Evolutionary conservation across 2,797 vertebrate genomes (phyloP), one percentile per base, ranked within the genome.

Genomic region (Dicrostonyx torquatus): DNA sequence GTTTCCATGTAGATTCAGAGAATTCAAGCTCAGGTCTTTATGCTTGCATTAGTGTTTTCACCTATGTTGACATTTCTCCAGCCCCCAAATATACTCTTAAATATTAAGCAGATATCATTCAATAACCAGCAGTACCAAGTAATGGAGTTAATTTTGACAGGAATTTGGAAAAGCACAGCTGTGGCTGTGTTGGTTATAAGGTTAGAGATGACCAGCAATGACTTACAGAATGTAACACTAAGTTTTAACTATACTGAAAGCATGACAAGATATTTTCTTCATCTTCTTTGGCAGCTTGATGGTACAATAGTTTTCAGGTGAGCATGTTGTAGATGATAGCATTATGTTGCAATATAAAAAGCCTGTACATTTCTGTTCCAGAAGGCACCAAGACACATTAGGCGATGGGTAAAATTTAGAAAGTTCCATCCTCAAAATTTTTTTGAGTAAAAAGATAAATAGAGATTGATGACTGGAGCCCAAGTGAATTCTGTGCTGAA

Each of bases 151-250:
- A 26, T 93, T 96, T 96, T 95, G 95, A 96, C 26, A 91, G 72
- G 68, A 92, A 88, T 72, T 94, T 62, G 95, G 96, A 97, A 92
- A 66, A 66, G 17, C 26, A 66, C 82, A 84, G 90, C 89, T 62
- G 10, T 93, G 85, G 82, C 75, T 95, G 91, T 85, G 95, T 88
- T 97, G 95, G 95, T 97, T 97, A 95, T 87, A 95, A 97, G 95
- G 84, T 90, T 95, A 95, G 87, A 89, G 83, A 13, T 88, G 94
- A 48, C 8, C 73, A 24, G 6, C 24, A 20, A 31, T 89, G 95
- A 82, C 40, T 70, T 89, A 17, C 37, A 3, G 37, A 20, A 48
- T 22, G 48, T 66, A 48, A 48, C 29, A 48, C 43, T 48, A 84
- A 48, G 60, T 66, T 66, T 43, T 84, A 45, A 64, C 1, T 15